Base-by-base conservation (phyloP, 2,888 invertebrate genomes). In the Koerneria pararmatus region DNA sequence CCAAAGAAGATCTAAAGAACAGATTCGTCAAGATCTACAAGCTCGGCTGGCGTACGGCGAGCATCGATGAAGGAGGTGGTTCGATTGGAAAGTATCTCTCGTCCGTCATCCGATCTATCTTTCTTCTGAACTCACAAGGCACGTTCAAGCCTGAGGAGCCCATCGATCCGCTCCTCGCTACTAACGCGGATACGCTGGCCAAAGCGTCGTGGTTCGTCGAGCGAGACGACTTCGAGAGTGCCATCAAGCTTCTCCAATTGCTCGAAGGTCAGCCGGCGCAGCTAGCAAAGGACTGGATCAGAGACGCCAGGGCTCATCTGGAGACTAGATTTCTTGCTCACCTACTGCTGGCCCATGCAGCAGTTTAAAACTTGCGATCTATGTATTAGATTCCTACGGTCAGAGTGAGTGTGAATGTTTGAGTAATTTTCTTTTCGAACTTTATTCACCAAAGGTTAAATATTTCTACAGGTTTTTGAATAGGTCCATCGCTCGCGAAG, bases 151-250 rank as follows among this genome's bases (percentile, higher is more conserved):
- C 88, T 67, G 89, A 91, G 83, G 87, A 89, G 75, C 88, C 89
- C 3, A 75, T 89, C 63, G 90, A 93, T 83, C n/a, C n/a, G n/a
- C n/a, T n/a, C n/a, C n/a, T n/a, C n/a, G n/a, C n/a, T n/a, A n/a
- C n/a, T n/a, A n/a, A n/a, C 15, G 56, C 72, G 1, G 68, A 92
- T 77, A 89, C 97, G 76, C 88, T 97, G 49, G 90, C 91, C 77
- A 88, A 93, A 82, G 93, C 95, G 22, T 91, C 91, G 83, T 91
- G 90, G 84, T 93, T 90, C 88, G 84, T 93, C 75, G 88, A 90
- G 51, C 62, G 69, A 65, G 92, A 91, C n/a, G 91, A 95, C 83
- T 87, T 95, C 74, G 89, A 90, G 65, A 89, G 89, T 84, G 91
- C 94, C 0, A 85, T 95, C 87, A 90, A 90, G 82, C 88, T 93